phyloP scores from a whole-genome alignment of 2,888 invertebrate genomes.

The Rotaria sp. region DNA sequence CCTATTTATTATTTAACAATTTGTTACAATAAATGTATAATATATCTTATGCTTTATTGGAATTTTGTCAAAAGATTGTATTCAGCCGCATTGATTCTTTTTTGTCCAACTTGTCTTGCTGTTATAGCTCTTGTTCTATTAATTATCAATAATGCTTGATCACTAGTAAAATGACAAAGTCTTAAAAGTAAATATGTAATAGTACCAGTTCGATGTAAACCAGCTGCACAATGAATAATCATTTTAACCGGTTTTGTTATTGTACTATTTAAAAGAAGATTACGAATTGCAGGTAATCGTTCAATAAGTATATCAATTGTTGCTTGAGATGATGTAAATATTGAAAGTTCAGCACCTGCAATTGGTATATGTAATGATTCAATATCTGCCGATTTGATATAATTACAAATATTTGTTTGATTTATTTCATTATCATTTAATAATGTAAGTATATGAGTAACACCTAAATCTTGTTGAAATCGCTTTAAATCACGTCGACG shows the following conservation, averaged over 20 bases:
- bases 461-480: not conserved
- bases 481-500: not conserved
- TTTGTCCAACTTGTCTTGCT: not conserved
- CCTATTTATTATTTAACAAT: too few species aligned
- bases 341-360: not conserved
- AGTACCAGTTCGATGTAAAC: conserved; percentile 19
- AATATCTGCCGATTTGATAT: not conserved
- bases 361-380: not conserved
- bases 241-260: not conserved
- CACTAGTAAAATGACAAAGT: not conserved
- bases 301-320: not conserved
- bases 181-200: not conserved
- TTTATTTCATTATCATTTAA: not conserved
- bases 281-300: not conserved
- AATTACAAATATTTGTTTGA: not conserved
- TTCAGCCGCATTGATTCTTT: not conserved
- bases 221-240: conserved; percentile 22
- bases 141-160: not conserved
- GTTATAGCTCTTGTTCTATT: conserved; percentile 15
- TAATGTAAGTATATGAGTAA: not conserved
- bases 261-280: not conserved
- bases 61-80: not conserved
- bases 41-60: too few species aligned
- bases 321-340: not conserved
- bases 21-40: too few species aligned